Base-by-base conservation (phyloP, 2,113 vertebrate genomes). In the Tamias sibiricus region DNA sequence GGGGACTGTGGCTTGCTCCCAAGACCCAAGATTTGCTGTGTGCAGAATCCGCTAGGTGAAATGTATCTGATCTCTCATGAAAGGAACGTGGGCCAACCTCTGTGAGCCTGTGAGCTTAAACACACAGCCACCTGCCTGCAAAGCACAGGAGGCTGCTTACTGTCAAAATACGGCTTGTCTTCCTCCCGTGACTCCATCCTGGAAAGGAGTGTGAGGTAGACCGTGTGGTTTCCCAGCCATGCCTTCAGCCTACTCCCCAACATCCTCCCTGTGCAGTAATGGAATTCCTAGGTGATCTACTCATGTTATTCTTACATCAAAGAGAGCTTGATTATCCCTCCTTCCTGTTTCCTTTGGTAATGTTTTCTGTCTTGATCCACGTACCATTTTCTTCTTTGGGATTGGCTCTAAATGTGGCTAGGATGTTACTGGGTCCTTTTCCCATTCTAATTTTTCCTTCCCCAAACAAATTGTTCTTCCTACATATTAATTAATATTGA, bases 271-370 rank as follows among this genome's bases (percentile, higher is more conserved):
- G 4, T 9, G 14, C 5, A 64, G 9, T 32, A 44, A 82, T 11
- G 1, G 17, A 59, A 89, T 91, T 91, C 20, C 14, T 91, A 86
- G 83, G 24, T 54, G 49, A 82, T 62, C 42, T 57, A 76, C 87
- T 90, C 47, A 40, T 82, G 30, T 35, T 57, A 42, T 87, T 81
- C 66, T 82, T 81, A 49, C 37, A 81, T 91, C 76, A 86, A 92
- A 95, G 68, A 47, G 13, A 97, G 54, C 12, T 8, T 6, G 6
- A 19, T 81, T 74, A 64, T 22, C 32, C 30, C 28, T 74, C 69
- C 32, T 94, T 68, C 42, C 7, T 35, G 57, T 77, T 87, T 85
- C 74, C 69, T 94, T 83, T 75, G 37, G 80, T 49, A 81, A 71
- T 88, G 30, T 49, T 82, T 77, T 87, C 68, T 86, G n/a, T 35